Evolutionary conservation across 1,140 invertebrate species (phyloP).

Genomic region (Ceratosolen solmsi): DNA sequence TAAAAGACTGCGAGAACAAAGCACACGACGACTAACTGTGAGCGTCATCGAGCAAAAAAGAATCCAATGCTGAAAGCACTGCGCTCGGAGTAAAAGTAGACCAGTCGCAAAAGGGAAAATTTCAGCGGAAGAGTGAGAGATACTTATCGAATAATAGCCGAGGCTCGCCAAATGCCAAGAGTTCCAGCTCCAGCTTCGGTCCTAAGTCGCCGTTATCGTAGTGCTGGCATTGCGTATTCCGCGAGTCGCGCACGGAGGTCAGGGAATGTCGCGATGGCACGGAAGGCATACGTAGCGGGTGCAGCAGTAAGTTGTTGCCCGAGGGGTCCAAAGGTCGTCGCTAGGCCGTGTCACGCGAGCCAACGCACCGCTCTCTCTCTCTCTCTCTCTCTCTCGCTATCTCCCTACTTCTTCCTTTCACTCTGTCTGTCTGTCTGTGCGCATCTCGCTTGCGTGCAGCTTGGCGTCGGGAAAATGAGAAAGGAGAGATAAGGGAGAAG

Average conservation of each 20-base stretch:
- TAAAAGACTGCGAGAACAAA: no score
- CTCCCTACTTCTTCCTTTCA: background rate
- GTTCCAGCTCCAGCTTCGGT: conserved; percentile 8
- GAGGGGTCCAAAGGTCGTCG: conserved; percentile 68
- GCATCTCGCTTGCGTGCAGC: background rate
- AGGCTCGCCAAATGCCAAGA: background rate
- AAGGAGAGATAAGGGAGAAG: conserved; percentile 33
- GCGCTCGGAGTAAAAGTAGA: background rate
- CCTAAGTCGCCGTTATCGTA: conserved; percentile 49
- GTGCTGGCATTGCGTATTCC: conserved; percentile 63
- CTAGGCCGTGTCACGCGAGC: conserved; percentile 58
- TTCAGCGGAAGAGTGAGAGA: background rate
- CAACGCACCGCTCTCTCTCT: background rate
- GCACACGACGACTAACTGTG: no score
- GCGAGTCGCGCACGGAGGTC: conserved; percentile 57
- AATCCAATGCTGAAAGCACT: no score
- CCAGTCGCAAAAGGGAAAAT: background rate
- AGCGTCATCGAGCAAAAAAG: no score
- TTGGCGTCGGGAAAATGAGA: conserved; percentile 17
- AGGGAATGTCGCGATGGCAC: conserved; percentile 61
- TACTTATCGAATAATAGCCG: background rate
- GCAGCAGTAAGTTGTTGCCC: conserved; percentile 67
- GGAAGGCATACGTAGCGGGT: conserved; percentile 63
- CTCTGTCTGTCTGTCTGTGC: background rate
- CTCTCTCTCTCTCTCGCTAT: background rate